Evolutionary conservation across 2,797 vertebrate genomes (phyloP), one percentile per base, ranked within the genome.

Genomic region (Myotis pilosus): DNA sequence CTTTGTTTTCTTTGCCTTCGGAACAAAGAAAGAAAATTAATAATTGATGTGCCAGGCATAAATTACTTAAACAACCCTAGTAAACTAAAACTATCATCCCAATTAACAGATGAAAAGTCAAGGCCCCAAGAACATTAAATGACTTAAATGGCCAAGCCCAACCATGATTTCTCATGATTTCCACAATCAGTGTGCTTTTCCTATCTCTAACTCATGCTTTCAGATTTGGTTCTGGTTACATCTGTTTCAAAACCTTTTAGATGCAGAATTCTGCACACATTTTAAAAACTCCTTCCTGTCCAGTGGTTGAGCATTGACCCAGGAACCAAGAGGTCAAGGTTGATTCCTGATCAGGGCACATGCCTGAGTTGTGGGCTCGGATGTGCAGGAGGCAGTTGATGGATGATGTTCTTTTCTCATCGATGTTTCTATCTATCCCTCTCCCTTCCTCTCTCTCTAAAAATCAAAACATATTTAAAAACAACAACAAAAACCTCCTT

Each of bases 61-160:
- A 94, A 51, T 33, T 33, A 87, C 28, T 66, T 13, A 60, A 51
- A 85, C 0, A 68, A 85, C 10, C 12, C 38, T n/a, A 71, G 28
- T 75, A 84, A 80, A 57, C 55, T 41, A 90, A 86, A 96, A 87
- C 87, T 57, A 88, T 82, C 62, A 88, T 25, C 41, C 47, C 25
- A 71, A 36, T 51, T 33, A 92, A 89, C 53, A 87, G 44, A 78
- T 38, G 38, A 80, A 30, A 69, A 89, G 51, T 83, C 47, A 76
- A 76, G 47, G 16, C 44, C 76, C 84, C 53, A 41, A 38, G 60
- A 30, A 91, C 60, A 79, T 69, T 51, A 88, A 69, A 66, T 79
- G 88, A 76, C 10, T 7, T 6, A 66, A 28, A 60, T 12, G 11
- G 25, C 44, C 71, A 57, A 79, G 41, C 33, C 17, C 68, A 78